A percentile compares a stretch with the other conserved stretches of the same genome.
These are phyloP conservation scores for Samia ricini DNA, from an alignment of 1,140 invertebrate species.

Conservation along the genomic window DNA sequence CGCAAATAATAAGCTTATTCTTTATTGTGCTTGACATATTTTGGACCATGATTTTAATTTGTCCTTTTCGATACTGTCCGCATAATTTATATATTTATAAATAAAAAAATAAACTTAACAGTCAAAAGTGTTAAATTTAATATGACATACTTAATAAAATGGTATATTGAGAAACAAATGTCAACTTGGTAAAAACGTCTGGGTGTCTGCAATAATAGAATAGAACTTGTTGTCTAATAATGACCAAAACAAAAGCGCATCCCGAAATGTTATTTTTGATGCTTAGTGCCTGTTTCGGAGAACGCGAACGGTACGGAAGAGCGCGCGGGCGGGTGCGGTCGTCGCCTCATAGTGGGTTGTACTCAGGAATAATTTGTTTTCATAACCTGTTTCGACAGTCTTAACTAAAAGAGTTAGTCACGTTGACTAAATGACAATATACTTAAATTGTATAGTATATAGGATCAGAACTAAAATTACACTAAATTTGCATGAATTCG, in stretches of 20 bases:
- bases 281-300: conserved; percentile 68
- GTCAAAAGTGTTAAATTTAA: neutral
- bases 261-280: conserved; percentile 73
- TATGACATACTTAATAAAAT: too few relatives aligned
- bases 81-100: neutral
- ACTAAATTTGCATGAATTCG: too few relatives aligned
- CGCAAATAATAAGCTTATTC: neutral
- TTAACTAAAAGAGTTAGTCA: neutral
- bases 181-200: neutral
- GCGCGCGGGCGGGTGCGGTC: conserved; percentile 62
- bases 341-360: conserved; percentile 58
- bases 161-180: too few relatives aligned
- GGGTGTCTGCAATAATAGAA: neutral
- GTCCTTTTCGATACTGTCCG: neutral
- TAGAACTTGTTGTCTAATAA: conserved; percentile 23
- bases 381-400: conserved; percentile 3
- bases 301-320: conserved; percentile 44
- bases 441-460: too few relatives aligned
- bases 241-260: conserved; percentile 64
- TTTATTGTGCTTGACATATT: neutral
- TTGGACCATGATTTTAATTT: neutral
- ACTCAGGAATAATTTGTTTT: conserved; percentile 24
- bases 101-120: neutral
- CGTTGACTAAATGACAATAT: neutral
- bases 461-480: too few relatives aligned